Percentiles rank a stretch among this genome's conserved stretches.
These are phyloP conservation scores for Amphipoea oculea DNA, from an alignment of 2,888 invertebrate species.

Conservation along the genomic window DNA sequence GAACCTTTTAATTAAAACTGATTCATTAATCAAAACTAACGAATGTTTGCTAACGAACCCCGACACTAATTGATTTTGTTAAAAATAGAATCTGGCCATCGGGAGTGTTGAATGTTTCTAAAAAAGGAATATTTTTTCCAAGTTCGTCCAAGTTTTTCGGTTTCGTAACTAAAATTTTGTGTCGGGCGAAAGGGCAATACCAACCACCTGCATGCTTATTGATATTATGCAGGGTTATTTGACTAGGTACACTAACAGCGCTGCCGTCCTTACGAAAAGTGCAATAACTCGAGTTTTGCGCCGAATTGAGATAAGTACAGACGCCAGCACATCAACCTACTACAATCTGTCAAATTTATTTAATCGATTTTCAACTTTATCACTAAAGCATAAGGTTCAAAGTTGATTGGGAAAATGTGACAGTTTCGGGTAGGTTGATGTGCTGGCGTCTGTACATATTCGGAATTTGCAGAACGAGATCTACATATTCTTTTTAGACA, in stretches of 20 bases:
- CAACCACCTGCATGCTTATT: not conserved
- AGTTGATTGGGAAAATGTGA: too few species aligned
- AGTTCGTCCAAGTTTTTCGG: not conserved
- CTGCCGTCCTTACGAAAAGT: too few species aligned
- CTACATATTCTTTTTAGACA: too few species aligned
- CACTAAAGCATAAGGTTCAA: too few species aligned
- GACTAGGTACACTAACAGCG: not conserved
- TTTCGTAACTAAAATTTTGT: not conserved
- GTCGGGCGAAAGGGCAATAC: not conserved
- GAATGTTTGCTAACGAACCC: not conserved
- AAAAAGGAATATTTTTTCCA: not conserved
- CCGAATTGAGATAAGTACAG: too few species aligned
- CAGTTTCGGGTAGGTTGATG: too few species aligned
- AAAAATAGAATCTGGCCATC: not conserved
- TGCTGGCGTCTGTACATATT: too few species aligned
- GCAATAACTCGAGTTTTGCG: too few species aligned
- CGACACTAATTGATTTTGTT: not conserved
- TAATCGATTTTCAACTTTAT: too few species aligned
- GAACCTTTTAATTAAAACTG: conserved; percentile 19
- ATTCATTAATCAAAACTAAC: conserved; percentile 27
- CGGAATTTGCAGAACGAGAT: too few species aligned
- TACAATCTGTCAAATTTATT: too few species aligned
- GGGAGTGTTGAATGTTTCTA: not conserved
- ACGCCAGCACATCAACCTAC: too few species aligned
- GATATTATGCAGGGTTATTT: not conserved